Conservation (phyloP, 2,113 vertebrate genomes). For the Chrysemys picta region DNA sequence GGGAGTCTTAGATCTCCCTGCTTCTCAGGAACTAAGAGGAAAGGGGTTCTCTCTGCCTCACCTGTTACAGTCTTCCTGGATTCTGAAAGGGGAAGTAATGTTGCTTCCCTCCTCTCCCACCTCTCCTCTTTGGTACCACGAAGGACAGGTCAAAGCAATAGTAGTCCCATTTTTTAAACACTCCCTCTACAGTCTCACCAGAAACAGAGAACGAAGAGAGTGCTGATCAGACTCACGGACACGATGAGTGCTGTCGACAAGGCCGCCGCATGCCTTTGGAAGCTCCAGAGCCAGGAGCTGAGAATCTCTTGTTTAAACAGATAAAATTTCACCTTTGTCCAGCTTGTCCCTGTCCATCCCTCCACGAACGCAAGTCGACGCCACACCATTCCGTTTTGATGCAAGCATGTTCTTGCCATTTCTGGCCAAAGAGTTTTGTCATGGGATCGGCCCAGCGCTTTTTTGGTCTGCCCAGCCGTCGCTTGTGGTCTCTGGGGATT, state of each 20-base stretch:
- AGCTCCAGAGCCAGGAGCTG: background rate
- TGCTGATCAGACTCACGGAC: background rate
- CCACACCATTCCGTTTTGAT: too few species aligned
- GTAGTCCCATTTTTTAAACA: background rate
- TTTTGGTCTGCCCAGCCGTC: too few species aligned
- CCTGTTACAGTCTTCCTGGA: background rate
- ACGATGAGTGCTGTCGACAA: background rate
- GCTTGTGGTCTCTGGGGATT: too few species aligned
- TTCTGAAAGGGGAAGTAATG: background rate
- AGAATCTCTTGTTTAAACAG: background rate
- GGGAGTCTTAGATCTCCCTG: background rate
- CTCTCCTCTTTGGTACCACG: too few species aligned
- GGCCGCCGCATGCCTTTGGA: background rate
- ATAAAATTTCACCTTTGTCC: background rate
- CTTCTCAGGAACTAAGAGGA: background rate
- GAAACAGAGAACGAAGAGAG: background rate
- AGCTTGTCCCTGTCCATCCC: too few species aligned
- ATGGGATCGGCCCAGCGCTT: too few species aligned
- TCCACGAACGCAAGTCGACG: too few species aligned
- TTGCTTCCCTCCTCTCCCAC: background rate
- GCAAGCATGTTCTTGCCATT: too few species aligned
- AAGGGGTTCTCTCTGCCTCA: background rate
- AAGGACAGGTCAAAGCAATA: background rate
- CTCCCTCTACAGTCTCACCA: background rate
- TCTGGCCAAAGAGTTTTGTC: too few species aligned